Evolutionary conservation across 2,888 invertebrate genomes (phyloP), one percentile per base, ranked within the genome.

Genomic region (Altica lythri): DNA sequence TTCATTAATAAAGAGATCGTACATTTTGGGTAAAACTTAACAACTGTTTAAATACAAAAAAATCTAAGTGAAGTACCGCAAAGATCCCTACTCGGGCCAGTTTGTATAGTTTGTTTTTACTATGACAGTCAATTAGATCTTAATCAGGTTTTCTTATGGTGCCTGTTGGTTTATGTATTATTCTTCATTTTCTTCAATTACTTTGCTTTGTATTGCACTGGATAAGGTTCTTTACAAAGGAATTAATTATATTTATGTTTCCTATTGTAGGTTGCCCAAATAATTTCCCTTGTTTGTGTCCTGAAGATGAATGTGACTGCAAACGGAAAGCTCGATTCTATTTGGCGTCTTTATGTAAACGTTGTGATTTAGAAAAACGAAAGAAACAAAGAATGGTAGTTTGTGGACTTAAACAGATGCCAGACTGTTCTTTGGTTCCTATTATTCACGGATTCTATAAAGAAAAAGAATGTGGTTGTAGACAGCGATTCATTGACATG

Each of bases 381-480:
- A 22, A 13, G 12, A 40, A 40, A 13, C 22, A 40, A 14, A 22
- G 40, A 14, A 40, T 40, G 1, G 40, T 40, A 2, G 22, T 22
- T 6, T 12, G 14, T n/a, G 40, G 40, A 22, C 4, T 13, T 25
- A 22, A n/a, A 10, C 8, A 13, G 14, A 40, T 40, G 22, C 14
- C 12, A 1, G 40, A 40, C 22, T 19, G 40, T n/a, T 44, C 35
- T 0, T 40, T 57, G 5, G 35, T 67, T n/a, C 67, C 66, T 2
- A 57, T 72, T 34, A 65, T 72, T 35, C 62, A 60, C 12, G 68
- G 67, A 3, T 64, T 66, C 6, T 51, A 61, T 35, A 37, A 47
- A 13, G 55, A 47, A 10, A 60, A 53, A 53, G 60, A 57, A 5
- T 73, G 73, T 44, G 45, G 61, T 8, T 72, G 73, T 43, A 53